Evolutionary conservation across 2,797 vertebrate species (phyloP).

Genomic region (Xiphorhynchus erythropygius): DNA sequence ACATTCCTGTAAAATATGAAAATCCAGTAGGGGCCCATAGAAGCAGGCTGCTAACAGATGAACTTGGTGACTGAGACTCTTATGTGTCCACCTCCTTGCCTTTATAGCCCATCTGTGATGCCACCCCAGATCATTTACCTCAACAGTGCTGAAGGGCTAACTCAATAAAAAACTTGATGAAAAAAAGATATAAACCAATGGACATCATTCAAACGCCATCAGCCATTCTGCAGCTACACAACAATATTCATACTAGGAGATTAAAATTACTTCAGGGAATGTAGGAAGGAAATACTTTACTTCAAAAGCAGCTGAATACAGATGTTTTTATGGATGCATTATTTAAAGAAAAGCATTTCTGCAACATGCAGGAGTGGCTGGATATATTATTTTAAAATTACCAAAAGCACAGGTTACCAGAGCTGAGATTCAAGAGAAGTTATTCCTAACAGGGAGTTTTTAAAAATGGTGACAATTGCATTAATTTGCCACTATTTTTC

Average conservation of each 20-base stretch:
- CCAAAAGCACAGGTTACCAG: not conserved
- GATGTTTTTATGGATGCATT: not conserved
- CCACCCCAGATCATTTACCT: not conserved
- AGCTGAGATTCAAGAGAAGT: not conserved
- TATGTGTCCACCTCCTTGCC: not conserved
- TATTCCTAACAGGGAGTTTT: not conserved
- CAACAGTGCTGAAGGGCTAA: not conserved
- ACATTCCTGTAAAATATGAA: not conserved
- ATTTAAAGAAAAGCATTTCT: not conserved
- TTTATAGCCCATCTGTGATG: not conserved
- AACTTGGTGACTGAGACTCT: not conserved
- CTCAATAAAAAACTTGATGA: not conserved
- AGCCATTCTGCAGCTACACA: not conserved
- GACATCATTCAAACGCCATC: not conserved
- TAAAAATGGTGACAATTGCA: too few relatives aligned
- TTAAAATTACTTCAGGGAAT: not conserved
- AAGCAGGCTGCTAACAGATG: not conserved
- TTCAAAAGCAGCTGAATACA: not conserved
- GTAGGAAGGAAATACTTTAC: not conserved
- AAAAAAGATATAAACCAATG: not conserved
- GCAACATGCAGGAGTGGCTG: not conserved
- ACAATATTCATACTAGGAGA: not conserved
- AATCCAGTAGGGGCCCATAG: not conserved
- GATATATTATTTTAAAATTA: not conserved
- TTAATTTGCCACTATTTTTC: not conserved